These are phyloP conservation scores for Colius striatus DNA, from an alignment of 2,113 vertebrate species.

Conservation along the genomic window DNA sequence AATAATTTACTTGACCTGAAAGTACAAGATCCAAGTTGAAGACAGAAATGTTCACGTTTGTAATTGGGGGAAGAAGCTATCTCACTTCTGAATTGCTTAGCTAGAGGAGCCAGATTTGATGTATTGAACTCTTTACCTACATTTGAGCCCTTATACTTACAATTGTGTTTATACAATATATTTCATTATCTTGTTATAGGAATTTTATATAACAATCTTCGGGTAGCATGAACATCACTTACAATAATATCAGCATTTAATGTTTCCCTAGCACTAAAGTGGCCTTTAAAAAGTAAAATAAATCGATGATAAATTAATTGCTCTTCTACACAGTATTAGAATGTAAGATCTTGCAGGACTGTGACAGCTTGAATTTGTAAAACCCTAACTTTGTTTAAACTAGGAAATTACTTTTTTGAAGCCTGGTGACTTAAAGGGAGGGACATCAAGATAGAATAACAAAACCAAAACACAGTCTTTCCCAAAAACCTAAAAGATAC, in stretches of 20 bases:
- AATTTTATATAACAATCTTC: background rate
- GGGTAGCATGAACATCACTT: background rate
- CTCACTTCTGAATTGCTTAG: background rate
- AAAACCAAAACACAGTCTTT: too few species aligned
- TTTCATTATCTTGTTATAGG: background rate
- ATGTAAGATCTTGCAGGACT: background rate
- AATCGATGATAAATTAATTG: background rate
- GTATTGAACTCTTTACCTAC: background rate
- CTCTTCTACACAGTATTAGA: background rate
- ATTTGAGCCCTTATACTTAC: background rate
- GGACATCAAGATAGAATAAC: background rate
- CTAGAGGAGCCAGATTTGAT: background rate
- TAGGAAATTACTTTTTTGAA: background rate
- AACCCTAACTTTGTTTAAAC: background rate
- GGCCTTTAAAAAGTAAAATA: background rate
- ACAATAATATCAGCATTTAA: background rate
- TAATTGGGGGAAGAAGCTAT: background rate
- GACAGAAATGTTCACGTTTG: constrained; percentile 3
- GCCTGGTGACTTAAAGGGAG: background rate
- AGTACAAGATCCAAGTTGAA: background rate
- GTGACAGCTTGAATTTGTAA: background rate
- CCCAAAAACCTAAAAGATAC: background rate
- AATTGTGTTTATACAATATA: background rate
- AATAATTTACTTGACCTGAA: constrained; percentile 21
- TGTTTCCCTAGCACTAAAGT: background rate